These are phyloP conservation scores for Muscicapa striata DNA, from an alignment of 2,797 vertebrate species.

Conservation along the genomic window DNA sequence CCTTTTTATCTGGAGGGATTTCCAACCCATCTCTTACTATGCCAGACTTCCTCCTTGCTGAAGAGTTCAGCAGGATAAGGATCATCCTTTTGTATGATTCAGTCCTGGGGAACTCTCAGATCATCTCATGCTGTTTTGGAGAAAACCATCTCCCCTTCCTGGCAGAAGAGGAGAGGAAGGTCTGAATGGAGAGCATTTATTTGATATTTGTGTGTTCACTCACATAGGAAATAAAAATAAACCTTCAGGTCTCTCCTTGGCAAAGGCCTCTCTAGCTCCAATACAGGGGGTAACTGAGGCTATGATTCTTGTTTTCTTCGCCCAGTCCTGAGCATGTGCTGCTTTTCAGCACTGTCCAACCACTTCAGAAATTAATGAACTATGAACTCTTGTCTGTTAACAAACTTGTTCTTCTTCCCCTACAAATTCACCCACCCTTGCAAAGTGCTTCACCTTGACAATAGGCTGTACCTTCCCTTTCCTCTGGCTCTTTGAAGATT, in stretches of 20 bases:
- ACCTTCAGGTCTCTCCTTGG: neutral
- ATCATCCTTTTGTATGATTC: neutral
- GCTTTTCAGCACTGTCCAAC: neutral
- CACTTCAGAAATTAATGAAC: neutral
- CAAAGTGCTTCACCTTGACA: neutral
- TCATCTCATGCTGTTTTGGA: neutral
- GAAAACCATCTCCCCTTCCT: neutral
- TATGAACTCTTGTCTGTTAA: slow-evolving; percentile 17
- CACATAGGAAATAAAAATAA: neutral
- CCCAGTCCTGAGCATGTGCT: neutral
- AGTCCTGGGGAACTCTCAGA: neutral
- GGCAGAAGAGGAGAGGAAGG: neutral
- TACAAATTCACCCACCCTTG: slow-evolving; percentile 4
- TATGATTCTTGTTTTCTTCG: neutral
- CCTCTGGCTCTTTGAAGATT: slow-evolving; percentile 49
- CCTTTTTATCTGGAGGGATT: neutral
- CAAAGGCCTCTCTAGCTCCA: neutral
- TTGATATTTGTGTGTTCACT: neutral
- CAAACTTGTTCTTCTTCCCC: slow-evolving; percentile 33
- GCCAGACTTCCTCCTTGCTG: neutral
- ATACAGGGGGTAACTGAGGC: neutral
- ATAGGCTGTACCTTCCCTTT: slow-evolving; percentile 12
- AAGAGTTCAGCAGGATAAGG: neutral
- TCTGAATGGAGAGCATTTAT: neutral
- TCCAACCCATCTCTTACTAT: neutral